These are phyloP conservation scores for Aphidius gifuensis DNA, from an alignment of 1,140 invertebrate genomes.

Conservation along the genomic window DNA sequence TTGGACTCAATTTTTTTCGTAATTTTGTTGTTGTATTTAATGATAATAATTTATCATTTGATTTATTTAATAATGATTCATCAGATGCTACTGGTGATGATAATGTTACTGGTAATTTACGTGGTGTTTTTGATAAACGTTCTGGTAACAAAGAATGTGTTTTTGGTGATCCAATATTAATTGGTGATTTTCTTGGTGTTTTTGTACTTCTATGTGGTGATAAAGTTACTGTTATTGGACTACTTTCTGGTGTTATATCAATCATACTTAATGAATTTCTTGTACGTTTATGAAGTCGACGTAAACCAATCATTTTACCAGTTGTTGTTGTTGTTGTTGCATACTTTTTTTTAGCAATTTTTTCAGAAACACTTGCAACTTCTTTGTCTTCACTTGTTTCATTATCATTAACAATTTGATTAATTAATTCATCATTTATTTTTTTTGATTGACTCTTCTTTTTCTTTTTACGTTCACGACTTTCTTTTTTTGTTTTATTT, in stretches of 20 bases:
- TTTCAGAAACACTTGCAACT: slow-evolving; percentile 16
- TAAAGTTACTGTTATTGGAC: slow-evolving; percentile 30
- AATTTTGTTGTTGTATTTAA: neutral
- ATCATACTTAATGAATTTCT: neutral
- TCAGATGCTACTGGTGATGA: slow-evolving; percentile 29
- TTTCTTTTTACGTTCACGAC: neutral
- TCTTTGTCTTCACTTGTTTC: slow-evolving; percentile 18
- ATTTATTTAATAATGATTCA: neutral
- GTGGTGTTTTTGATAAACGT: slow-evolving; percentile 29
- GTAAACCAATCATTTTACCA: neutral
- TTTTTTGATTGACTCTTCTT: neutral
- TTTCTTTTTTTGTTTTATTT: neutral
- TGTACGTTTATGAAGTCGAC: slow-evolving; percentile 5
- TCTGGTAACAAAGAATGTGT: slow-evolving; percentile 26
- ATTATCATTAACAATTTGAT: neutral
- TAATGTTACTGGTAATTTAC: slow-evolving; percentile 29
- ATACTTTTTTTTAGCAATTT: neutral
- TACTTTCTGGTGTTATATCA: slow-evolving; percentile 35
- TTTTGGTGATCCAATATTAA: slow-evolving; percentile 36
- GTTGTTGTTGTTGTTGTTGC: slow-evolving; percentile 2
- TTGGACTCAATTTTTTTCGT: neutral
- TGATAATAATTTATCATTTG: neutral
- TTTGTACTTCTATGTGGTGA: slow-evolving; percentile 35
- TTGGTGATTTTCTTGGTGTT: slow-evolving; percentile 36
- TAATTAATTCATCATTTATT: neutral